A percentile compares a stretch with the other conserved stretches of the same genome.
These are phyloP conservation scores for Littorina saxatilis DNA, from an alignment of 1,140 invertebrate genomes.

Conservation along the genomic window DNA sequence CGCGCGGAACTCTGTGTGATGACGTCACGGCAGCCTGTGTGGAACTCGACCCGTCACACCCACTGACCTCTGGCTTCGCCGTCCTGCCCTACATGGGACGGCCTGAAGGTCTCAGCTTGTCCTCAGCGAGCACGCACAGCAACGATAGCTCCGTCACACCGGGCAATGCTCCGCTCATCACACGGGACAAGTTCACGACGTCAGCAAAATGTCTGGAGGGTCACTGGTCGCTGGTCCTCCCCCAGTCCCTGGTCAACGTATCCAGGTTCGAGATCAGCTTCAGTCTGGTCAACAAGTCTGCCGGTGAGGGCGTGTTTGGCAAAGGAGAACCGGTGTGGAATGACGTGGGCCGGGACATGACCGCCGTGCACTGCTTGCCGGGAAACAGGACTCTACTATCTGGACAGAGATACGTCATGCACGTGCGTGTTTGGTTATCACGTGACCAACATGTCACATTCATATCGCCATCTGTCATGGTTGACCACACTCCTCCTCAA, in stretches of 20 bases:
- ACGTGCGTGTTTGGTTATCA: conserved; percentile 53
- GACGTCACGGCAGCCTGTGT: neutral
- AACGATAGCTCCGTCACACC: neutral
- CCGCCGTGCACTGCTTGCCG: conserved; percentile 51
- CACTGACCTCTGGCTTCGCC: neutral
- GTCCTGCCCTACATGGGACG: conserved; percentile 1
- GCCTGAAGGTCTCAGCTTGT: neutral
- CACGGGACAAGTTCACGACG: neutral
- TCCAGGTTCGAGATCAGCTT: conserved; percentile 56
- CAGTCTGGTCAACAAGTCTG: conserved; percentile 31
- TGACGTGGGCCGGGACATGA: conserved; percentile 45
- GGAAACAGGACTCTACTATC: conserved; percentile 22
- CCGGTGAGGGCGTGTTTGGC: conserved; percentile 51
- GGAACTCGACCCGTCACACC: neutral
- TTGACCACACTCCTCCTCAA: conserved; percentile 49
- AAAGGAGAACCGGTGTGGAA: conserved; percentile 48
- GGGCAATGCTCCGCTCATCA: neutral
- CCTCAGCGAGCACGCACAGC: neutral
- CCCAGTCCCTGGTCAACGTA: neutral
- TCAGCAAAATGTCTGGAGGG: conserved; percentile 31
- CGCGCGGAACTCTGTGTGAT: conserved; percentile 48
- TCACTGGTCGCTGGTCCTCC: neutral
- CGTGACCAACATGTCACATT: conserved; percentile 29
- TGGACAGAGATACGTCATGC: conserved; percentile 45
- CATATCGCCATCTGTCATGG: conserved; percentile 39